Evolutionary conservation across 2,888 invertebrate genomes (phyloP).

Genomic region (Philaethria dido): DNA sequence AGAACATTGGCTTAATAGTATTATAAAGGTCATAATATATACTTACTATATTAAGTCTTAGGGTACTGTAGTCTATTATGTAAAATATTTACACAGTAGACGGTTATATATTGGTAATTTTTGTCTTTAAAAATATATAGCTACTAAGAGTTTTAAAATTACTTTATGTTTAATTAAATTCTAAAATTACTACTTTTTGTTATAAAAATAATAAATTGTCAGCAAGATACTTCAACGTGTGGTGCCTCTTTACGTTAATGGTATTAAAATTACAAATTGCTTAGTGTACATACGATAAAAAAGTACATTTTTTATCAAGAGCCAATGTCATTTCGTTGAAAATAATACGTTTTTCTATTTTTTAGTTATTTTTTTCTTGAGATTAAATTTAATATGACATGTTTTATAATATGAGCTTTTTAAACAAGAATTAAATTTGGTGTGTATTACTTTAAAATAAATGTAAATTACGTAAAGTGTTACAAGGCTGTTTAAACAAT

Average conservation of each 20-base stretch:
- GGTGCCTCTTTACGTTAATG: slow-evolving; percentile 33
- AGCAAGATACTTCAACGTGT: slow-evolving; percentile 15
- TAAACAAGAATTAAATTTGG: neutral
- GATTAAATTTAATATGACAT: slow-evolving; percentile 1
- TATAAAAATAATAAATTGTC: slow-evolving; percentile 28
- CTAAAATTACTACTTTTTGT: slow-evolving; percentile 1
- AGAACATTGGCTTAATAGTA: slow-evolving; percentile 3
- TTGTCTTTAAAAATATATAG: neutral
- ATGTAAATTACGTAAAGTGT: neutral
- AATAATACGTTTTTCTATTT: slow-evolving; percentile 9
- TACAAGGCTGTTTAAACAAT: neutral
- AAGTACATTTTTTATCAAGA: slow-evolving; percentile 30
- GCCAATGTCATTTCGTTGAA: slow-evolving; percentile 23
- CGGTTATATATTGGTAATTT: neutral
- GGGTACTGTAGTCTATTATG: neutral
- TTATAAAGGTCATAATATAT: neutral
- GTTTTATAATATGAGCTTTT: neutral
- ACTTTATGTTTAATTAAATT: neutral
- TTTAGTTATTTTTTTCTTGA: slow-evolving; percentile 21
- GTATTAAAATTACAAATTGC: slow-evolving; percentile 37
- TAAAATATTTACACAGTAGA: neutral
- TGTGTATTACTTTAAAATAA: neutral
- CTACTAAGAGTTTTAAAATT: neutral
- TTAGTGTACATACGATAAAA: slow-evolving; percentile 28
- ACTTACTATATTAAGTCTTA: neutral